Percentiles rank a stretch among this genome's conserved stretches.
These are phyloP conservation scores for Leistus spinibarbis DNA, from an alignment of 2,888 invertebrate genomes.

Conservation along the genomic window DNA sequence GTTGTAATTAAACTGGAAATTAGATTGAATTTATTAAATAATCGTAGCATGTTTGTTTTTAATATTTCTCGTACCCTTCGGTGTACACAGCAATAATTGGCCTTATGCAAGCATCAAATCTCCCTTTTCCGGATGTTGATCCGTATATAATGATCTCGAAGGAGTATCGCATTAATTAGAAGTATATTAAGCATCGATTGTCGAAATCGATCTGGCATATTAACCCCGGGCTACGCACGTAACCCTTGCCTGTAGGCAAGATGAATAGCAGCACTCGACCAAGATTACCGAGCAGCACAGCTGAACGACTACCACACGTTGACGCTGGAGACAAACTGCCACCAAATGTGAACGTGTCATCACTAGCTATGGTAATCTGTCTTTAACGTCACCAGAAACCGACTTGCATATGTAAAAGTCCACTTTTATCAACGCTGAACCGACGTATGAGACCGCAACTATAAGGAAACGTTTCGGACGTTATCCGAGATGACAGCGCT, in stretches of 20 bases:
- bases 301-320: background rate
- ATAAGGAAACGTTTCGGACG: background rate
- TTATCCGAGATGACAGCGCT: background rate
- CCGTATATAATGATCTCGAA: too few species aligned
- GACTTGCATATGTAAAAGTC: slow-evolving; percentile 1
- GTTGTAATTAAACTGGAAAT: too few species aligned
- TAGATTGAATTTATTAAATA: too few species aligned
- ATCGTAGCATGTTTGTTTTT: too few species aligned
- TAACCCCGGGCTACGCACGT: background rate
- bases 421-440: background rate
- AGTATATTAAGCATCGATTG: background rate
- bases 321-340: slow-evolving; percentile 5
- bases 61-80: too few species aligned
- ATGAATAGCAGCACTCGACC: slow-evolving; percentile 4
- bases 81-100: too few species aligned
- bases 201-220: background rate
- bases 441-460: background rate
- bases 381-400: background rate
- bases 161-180: background rate
- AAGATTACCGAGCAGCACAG: background rate
- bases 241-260: background rate
- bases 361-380: slow-evolving; percentile 9
- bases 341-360: slow-evolving; percentile 13
- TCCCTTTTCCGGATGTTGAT: too few species aligned
- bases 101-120: too few species aligned